These are phyloP conservation scores for Criorhina ranunculi DNA, from an alignment of 2,888 invertebrate species.

Conservation along the genomic window DNA sequence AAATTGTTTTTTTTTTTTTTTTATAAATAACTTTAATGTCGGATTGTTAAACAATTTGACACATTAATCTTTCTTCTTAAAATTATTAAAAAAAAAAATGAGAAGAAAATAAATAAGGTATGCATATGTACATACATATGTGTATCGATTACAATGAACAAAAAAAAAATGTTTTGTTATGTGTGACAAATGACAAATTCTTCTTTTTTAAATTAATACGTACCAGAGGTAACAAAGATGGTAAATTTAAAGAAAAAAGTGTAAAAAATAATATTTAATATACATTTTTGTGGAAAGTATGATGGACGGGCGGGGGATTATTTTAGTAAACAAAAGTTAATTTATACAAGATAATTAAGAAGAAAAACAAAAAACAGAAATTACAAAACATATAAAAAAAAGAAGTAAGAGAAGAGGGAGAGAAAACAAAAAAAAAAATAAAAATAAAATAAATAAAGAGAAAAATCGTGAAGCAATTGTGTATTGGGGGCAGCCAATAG, in stretches of 20 bases:
- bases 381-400: conserved; percentile 4
- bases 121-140: not conserved
- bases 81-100: conserved; percentile 1
- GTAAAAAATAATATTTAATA: conserved; percentile 36
- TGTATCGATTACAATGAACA: not conserved
- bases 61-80: conserved; percentile 16
- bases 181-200: conserved; percentile 29
- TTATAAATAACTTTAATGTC: conserved; percentile 21
- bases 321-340: conserved; percentile 39
- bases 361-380: not conserved
- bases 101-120: conserved; percentile 12
- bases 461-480: conserved; percentile 85
- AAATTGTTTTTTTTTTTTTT: conserved; percentile 26
- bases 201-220: conserved; percentile 15
- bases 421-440: conserved; percentile 18
- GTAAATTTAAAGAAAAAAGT: conserved; percentile 26
- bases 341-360: conserved; percentile 33
- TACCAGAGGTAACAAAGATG: conserved; percentile 30
- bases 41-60: conserved; percentile 54
- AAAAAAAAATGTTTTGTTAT: conserved; percentile 31
- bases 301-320: conserved; percentile 63
- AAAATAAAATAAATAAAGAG: conserved; percentile 71
- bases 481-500: conserved; percentile 85
- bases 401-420: conserved; percentile 18
- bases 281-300: conserved; percentile 56